Conservation (phyloP, 2,888 invertebrate species). For the Dugesia japonica region DNA sequence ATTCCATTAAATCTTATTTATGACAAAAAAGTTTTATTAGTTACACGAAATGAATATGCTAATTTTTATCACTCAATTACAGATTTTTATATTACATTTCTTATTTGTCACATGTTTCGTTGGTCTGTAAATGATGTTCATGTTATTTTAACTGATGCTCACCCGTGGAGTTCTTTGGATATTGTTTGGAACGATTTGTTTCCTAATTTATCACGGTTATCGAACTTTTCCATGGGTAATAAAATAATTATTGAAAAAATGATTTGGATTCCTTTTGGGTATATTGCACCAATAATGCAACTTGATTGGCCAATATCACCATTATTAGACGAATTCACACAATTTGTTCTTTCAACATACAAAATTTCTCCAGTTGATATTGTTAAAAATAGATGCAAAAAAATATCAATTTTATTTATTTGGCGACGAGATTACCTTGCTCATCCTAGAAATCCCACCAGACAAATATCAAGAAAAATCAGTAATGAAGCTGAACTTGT, state of each 20-base stretch:
- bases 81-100: conserved; percentile 41
- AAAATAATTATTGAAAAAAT: conserved; percentile 37
- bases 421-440: conserved; percentile 45
- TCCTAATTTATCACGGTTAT: conserved; percentile 38
- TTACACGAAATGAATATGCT: conserved; percentile 40
- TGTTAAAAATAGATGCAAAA: conserved; percentile 37
- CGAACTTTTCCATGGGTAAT: conserved; percentile 37
- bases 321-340: conserved; percentile 40
- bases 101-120: conserved; percentile 36
- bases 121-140: conserved; percentile 37
- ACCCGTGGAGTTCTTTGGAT: conserved; percentile 33
- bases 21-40: conserved; percentile 8
- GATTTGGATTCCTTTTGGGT: conserved; percentile 42
- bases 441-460: conserved; percentile 44
- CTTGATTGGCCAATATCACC: conserved; percentile 38
- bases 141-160: conserved; percentile 40
- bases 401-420: conserved; percentile 41
- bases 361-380: conserved; percentile 28
- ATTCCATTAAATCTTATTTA: not conserved
- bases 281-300: conserved; percentile 41
- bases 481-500: conserved; percentile 43
- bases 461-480: conserved; percentile 42
- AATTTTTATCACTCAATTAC: conserved; percentile 43
- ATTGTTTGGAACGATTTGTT: conserved; percentile 41
- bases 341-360: conserved; percentile 40